These are phyloP conservation scores for Drosophila albomicans DNA, from an alignment of 1,140 invertebrate species.

Conservation along the genomic window DNA sequence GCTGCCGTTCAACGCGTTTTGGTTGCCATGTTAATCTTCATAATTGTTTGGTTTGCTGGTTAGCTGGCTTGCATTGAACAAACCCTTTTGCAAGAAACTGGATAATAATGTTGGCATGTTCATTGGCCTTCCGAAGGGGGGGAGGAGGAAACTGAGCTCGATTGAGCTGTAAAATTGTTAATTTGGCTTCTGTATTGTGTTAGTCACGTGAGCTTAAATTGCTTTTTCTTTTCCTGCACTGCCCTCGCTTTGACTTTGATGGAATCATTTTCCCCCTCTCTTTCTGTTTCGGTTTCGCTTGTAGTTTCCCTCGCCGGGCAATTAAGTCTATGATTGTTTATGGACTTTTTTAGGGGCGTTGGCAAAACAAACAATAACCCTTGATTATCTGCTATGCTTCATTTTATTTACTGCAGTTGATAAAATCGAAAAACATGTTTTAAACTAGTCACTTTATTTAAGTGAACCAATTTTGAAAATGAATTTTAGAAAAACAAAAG, in stretches of 20 bases:
- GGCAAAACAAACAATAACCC: constrained; percentile 17
- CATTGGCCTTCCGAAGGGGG: constrained; percentile 9
- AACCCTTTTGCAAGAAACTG: constrained; percentile 8
- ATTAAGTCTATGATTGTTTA: constrained; percentile 34
- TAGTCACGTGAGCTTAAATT: constrained; percentile 79
- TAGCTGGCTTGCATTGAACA: constrained; percentile 21
- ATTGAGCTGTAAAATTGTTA: constrained; percentile 79
- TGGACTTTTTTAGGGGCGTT: constrained; percentile 1
- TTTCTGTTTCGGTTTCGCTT: not conserved
- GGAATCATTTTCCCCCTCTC: not conserved
- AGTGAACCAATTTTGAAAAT: not conserved
- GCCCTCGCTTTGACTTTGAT: constrained; percentile 19
- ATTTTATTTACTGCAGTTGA: constrained; percentile 3
- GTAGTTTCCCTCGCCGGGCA: constrained; percentile 18
- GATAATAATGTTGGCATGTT: constrained; percentile 27
- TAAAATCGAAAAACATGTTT: not conserved
- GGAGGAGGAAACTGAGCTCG: constrained; percentile 9
- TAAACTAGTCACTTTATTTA: not conserved
- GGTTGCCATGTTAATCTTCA: constrained; percentile 72
- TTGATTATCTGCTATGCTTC: not conserved
- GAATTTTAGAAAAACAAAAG: not conserved
- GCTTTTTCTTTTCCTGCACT: constrained; percentile 34
- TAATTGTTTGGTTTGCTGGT: constrained; percentile 68
- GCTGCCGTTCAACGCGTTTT: constrained; percentile 31
- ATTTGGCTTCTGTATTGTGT: constrained; percentile 76